A percentile compares a stretch with the other conserved stretches of the same genome.
phyloP scores from a whole-genome alignment of 2,888 invertebrate species.

The Plagodis pulveraria region DNA sequence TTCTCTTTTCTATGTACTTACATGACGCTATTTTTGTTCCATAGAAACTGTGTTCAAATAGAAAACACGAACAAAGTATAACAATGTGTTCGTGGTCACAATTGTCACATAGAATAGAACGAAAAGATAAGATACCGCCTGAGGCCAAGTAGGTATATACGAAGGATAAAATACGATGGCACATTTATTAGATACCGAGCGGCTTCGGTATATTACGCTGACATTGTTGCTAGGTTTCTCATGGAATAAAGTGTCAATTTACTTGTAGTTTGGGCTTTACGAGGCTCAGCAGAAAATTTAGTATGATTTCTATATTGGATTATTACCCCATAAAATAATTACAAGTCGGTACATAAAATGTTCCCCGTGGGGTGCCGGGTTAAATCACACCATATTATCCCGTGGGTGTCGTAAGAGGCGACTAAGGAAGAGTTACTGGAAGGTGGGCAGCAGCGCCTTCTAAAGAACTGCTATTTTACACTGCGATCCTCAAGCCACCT shows the following conservation, averaged over 20 bases:
- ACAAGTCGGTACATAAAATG: too few relatives aligned
- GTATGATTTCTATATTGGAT: too few relatives aligned
- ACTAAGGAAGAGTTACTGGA: too few relatives aligned
- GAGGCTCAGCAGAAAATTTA: too few relatives aligned
- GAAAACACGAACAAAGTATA: constrained; percentile 17
- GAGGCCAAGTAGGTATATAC: constrained; percentile 17
- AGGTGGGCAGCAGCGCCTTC: too few relatives aligned
- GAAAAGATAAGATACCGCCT: constrained; percentile 23
- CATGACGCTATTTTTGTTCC: constrained; percentile 5
- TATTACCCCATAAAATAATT: too few relatives aligned
- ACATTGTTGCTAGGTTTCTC: constrained; percentile 19
- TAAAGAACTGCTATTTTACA: too few relatives aligned
- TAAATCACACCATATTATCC: too few relatives aligned
- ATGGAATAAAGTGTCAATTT: constrained; percentile 15
- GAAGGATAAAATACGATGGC: constrained; percentile 27
- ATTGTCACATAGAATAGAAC: constrained; percentile 17
- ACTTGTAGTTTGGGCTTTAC: neutral
- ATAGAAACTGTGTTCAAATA: constrained; percentile 10
- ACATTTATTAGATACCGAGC: constrained; percentile 27
- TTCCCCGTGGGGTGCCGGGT: too few relatives aligned
- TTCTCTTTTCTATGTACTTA: neutral
- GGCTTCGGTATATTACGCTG: constrained; percentile 20
- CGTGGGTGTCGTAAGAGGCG: too few relatives aligned
- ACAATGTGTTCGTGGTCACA: constrained; percentile 22
- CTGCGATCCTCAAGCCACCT: too few relatives aligned